A percentile compares a stretch with the other conserved stretches of the same genome.
Evolutionary conservation across 1,140 invertebrate genomes (phyloP).

Genomic region (Venustaconcha ellipsiformis): DNA sequence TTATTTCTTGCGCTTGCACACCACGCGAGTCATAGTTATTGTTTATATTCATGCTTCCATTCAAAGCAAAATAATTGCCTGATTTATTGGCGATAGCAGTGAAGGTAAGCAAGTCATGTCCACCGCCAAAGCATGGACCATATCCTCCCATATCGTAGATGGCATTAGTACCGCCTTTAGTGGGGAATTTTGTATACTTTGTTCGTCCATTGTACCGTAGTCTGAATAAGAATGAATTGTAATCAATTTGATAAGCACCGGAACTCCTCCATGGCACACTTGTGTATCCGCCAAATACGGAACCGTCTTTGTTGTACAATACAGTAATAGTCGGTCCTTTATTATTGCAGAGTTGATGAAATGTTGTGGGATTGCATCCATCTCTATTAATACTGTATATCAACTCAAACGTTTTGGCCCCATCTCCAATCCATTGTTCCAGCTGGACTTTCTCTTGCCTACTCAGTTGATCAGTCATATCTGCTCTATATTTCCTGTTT

Average conservation of each 20-base stretch:
- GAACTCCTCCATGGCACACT: constrained; percentile 19
- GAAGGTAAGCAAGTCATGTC: constrained; percentile 19
- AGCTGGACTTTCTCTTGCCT: constrained; percentile 15
- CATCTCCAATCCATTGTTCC: constrained; percentile 20
- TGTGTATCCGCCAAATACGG: constrained; percentile 41
- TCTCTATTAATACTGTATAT: constrained; percentile 34
- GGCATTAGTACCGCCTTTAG: not conserved
- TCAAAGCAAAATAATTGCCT: too few species aligned
- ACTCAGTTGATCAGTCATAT: constrained; percentile 2
- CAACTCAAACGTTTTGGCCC: constrained; percentile 22
- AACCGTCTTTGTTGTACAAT: constrained; percentile 27
- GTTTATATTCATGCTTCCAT: too few species aligned
- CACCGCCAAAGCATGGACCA: constrained; percentile 24
- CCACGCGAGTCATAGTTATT: too few species aligned
- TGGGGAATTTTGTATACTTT: constrained; percentile 5
- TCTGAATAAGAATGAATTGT: not conserved
- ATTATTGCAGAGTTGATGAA: constrained; percentile 37
- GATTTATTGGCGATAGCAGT: not conserved
- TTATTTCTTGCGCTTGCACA: too few species aligned
- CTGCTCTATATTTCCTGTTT: too few species aligned
- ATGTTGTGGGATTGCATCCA: constrained; percentile 26
- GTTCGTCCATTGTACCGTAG: not conserved
- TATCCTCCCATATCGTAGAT: not conserved
- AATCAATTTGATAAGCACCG: constrained; percentile 28
- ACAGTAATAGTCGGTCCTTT: constrained; percentile 39